Evolutionary conservation across 2,797 vertebrate species (phyloP).

Genomic region (Esox masquinongy): DNA sequence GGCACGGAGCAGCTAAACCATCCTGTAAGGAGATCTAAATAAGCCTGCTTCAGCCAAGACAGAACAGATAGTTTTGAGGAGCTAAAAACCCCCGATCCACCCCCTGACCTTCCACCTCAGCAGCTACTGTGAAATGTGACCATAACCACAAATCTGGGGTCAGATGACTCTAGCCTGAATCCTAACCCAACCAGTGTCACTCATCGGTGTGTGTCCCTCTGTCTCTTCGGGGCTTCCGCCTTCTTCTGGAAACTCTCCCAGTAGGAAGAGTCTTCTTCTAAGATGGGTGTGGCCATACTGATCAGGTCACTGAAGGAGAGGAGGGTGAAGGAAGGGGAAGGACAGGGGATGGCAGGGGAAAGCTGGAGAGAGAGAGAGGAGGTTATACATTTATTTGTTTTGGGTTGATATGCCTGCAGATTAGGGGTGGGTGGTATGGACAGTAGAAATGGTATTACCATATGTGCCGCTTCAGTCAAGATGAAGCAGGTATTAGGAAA

Average conservation of each 20-base stretch:
- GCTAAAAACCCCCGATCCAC: not conserved
- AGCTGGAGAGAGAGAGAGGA: slow-evolving; percentile 28
- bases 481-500: no score
- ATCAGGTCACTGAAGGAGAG: slow-evolving; percentile 89
- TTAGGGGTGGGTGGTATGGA: no score
- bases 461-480: no score
- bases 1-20: not conserved
- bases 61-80: no score
- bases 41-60: no score
- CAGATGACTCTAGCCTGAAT: not conserved
- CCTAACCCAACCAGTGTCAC: not conserved
- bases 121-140: not conserved
- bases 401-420: no score
- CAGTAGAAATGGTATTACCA: no score
- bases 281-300: slow-evolving; percentile 79
- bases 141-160: not conserved
- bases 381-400: not conserved
- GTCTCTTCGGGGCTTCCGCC: slow-evolving; percentile 79
- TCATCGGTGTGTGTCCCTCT: slow-evolving; percentile 63
- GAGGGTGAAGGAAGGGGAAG: slow-evolving; percentile 73
- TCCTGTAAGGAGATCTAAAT: not conserved
- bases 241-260: slow-evolving; percentile 90
- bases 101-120: not conserved
- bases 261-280: slow-evolving; percentile 81
- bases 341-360: slow-evolving; percentile 44